These are phyloP conservation scores for Tipula vernalis DNA, from an alignment of 2,888 invertebrate genomes.

Conservation along the genomic window DNA sequence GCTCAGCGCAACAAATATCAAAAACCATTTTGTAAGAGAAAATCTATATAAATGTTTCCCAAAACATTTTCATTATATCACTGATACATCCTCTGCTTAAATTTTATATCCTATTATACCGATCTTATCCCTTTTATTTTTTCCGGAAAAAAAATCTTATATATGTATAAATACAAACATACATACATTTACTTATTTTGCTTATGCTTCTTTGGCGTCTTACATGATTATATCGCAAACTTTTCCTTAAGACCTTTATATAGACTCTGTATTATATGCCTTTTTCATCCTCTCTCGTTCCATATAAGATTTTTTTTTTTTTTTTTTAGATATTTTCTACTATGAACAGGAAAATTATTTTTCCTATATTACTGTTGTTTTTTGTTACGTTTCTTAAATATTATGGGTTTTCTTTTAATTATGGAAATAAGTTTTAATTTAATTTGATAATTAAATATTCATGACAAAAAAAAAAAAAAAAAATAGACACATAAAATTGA, in stretches of 20 bases:
- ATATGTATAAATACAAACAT: background rate
- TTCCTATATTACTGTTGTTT: background rate
- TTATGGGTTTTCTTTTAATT: slow-evolving; percentile 10
- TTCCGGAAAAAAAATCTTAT: background rate
- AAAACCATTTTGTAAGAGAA: background rate
- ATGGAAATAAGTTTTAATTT: slow-evolving; percentile 11
- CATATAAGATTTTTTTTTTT: background rate
- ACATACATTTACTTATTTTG: background rate
- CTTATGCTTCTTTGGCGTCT: background rate
- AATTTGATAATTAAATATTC: slow-evolving; percentile 11
- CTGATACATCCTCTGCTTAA: background rate
- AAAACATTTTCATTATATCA: background rate
- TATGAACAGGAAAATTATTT: background rate
- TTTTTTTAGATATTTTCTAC: background rate
- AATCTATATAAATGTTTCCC: background rate
- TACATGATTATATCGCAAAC: background rate
- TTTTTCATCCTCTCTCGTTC: background rate
- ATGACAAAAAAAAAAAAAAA: slow-evolving; percentile 7
- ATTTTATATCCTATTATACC: slow-evolving; percentile 4
- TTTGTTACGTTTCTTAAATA: background rate
- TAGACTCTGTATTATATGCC: background rate
- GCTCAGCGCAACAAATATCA: background rate
- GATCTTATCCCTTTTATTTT: background rate
- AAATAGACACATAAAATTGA: background rate
- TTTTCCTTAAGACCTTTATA: background rate